Conservation (phyloP, 1,140 invertebrate genomes). For the Heliconius hermathena region DNA sequence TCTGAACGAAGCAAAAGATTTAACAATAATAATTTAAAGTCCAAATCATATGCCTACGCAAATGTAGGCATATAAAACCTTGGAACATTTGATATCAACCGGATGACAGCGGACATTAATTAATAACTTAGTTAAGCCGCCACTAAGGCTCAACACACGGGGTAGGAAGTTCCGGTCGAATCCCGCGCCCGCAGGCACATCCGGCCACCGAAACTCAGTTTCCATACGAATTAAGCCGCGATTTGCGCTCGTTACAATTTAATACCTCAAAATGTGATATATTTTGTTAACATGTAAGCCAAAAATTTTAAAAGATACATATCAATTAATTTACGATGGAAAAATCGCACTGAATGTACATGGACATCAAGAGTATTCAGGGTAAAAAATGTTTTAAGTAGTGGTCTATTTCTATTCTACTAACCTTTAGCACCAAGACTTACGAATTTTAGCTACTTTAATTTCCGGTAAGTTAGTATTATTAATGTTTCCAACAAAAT, state of each 20-base stretch:
- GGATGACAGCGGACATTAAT: conserved; percentile 66
- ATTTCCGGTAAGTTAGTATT: neutral
- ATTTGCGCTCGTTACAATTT: conserved; percentile 29
- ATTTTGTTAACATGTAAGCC: neutral
- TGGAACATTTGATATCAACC: conserved; percentile 48
- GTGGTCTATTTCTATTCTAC: neutral
- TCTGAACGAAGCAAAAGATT: neutral
- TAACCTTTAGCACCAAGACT: neutral
- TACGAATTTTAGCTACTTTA: neutral
- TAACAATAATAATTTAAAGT: neutral
- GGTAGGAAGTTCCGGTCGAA: conserved; percentile 72
- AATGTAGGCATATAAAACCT: neutral
- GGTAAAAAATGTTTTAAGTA: neutral
- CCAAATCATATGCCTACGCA: neutral
- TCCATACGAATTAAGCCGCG: conserved; percentile 31
- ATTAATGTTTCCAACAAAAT: conserved; percentile 7
- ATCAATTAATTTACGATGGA: neutral
- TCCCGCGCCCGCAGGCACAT: conserved; percentile 70
- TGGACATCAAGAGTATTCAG: too few species aligned
- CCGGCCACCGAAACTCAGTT: conserved; percentile 63
- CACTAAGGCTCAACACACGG: conserved; percentile 69
- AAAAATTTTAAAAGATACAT: neutral
- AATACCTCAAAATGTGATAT: conserved; percentile 8
- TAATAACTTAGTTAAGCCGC: conserved; percentile 73
- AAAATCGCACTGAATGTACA: neutral